Conservation (phyloP, 92 coral and sea anemone genomes). For the Siderastrea siderea region DNA sequence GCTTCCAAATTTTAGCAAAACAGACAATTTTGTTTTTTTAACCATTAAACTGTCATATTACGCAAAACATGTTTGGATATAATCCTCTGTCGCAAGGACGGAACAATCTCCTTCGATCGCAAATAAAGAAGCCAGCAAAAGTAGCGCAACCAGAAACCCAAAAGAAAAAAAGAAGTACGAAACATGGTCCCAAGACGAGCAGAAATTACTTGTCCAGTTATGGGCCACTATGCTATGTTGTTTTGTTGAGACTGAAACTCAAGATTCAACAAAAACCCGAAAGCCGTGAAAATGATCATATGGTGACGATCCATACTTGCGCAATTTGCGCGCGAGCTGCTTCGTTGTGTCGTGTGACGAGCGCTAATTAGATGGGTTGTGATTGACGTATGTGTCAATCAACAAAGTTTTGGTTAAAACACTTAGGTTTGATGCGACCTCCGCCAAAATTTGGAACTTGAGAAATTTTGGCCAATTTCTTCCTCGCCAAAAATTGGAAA, state of each 20-base stretch:
- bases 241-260: conserved; percentile 31
- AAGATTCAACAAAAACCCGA: conserved; percentile 19
- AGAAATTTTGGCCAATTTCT: too few species aligned
- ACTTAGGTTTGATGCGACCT: too few species aligned
- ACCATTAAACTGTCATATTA: too few species aligned
- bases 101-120: background rate
- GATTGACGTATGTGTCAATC: too few species aligned
- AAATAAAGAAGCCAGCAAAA: background rate
- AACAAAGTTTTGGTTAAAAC: too few species aligned
- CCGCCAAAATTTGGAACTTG: too few species aligned
- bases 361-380: background rate
- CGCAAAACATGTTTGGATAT: too few species aligned
- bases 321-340: background rate
- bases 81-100: too few species aligned
- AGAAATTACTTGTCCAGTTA: conserved; percentile 11
- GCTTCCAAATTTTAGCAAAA: too few species aligned
- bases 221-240: conserved; percentile 14
- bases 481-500: too few species aligned
- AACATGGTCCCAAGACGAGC: conserved; percentile 14
- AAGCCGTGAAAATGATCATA: conserved; percentile 5
- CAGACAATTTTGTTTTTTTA: too few species aligned
- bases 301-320: conserved; percentile 16
- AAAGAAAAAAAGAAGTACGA: background rate
- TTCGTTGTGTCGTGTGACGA: background rate
- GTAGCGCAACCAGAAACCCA: background rate